phyloP scores from a whole-genome alignment of 2,888 invertebrate species.

The Melikaiella ostensackeni region DNA sequence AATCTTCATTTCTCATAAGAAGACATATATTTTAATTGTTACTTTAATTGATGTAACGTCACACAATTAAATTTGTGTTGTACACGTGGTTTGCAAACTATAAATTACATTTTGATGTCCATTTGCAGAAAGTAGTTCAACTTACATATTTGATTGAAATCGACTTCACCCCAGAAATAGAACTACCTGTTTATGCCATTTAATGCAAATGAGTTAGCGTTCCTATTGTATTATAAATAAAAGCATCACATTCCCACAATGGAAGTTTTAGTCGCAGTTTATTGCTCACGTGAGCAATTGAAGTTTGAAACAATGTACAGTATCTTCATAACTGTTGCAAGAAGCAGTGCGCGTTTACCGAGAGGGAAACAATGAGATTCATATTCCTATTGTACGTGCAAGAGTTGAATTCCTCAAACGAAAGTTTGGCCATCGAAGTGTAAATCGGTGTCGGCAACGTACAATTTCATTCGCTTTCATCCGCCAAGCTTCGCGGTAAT shows the following conservation, averaged over 20 bases:
- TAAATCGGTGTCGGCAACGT: constrained; percentile 13
- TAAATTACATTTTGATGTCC: too few relatives aligned
- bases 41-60: too few relatives aligned
- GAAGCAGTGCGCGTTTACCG: constrained; percentile 33
- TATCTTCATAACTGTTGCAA: constrained; percentile 22
- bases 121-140: neutral
- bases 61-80: too few relatives aligned
- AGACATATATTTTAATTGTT: too few relatives aligned
- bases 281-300: constrained; percentile 18
- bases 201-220: neutral
- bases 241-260: neutral
- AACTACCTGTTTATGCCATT: neutral
- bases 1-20: too few relatives aligned
- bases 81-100: too few relatives aligned
- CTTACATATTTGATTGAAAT: too few relatives aligned
- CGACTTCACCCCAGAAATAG: too few relatives aligned
- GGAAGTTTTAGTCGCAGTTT: constrained; percentile 4
- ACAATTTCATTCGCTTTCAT: constrained; percentile 13
- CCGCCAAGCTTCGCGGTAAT: neutral
- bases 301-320: constrained; percentile 29
- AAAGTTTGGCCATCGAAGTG: constrained; percentile 26
- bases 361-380: constrained; percentile 35
- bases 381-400: constrained; percentile 25
- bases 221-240: neutral
- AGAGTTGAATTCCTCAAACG: constrained; percentile 11